Conservation (phyloP, 1,140 invertebrate genomes). For the Drosophila pachea region DNA sequence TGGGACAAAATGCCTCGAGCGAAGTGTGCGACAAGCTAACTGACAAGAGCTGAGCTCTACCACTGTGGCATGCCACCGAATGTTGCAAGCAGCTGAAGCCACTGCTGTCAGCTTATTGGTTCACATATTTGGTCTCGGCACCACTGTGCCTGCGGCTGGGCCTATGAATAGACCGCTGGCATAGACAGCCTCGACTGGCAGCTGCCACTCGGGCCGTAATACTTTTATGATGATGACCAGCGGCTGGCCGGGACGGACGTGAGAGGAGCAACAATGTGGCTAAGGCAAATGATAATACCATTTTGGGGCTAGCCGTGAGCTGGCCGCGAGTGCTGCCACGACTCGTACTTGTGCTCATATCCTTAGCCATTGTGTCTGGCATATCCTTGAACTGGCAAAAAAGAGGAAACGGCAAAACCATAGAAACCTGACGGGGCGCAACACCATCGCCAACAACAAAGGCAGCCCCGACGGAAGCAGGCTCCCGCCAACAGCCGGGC, state of each 20-base stretch:
- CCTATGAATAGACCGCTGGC: constrained; percentile 7
- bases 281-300: constrained; percentile 66
- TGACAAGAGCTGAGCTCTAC: background rate
- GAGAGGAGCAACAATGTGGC: constrained; percentile 51
- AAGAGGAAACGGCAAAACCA: constrained; percentile 53
- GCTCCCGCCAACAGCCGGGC: constrained; percentile 8
- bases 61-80: too few relatives aligned
- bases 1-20: background rate
- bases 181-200: constrained; percentile 10
- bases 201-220: constrained; percentile 48
- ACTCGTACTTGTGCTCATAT: constrained; percentile 21
- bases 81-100: too few relatives aligned
- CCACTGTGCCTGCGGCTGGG: constrained; percentile 20
- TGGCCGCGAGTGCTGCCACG: constrained; percentile 3
- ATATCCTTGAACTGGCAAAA: constrained; percentile 67
- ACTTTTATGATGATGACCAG: constrained; percentile 73
- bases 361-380: constrained; percentile 39
- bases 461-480: constrained; percentile 54
- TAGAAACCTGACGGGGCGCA: constrained; percentile 68
- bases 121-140: too few relatives aligned
- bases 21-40: constrained; percentile 1
- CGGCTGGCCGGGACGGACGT: constrained; percentile 48
- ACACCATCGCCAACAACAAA: constrained; percentile 39
- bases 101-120: too few relatives aligned
- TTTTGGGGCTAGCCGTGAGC: constrained; percentile 28